phyloP scores from a whole-genome alignment of 2,888 invertebrate species.

The Hydropsyche betteni region DNA sequence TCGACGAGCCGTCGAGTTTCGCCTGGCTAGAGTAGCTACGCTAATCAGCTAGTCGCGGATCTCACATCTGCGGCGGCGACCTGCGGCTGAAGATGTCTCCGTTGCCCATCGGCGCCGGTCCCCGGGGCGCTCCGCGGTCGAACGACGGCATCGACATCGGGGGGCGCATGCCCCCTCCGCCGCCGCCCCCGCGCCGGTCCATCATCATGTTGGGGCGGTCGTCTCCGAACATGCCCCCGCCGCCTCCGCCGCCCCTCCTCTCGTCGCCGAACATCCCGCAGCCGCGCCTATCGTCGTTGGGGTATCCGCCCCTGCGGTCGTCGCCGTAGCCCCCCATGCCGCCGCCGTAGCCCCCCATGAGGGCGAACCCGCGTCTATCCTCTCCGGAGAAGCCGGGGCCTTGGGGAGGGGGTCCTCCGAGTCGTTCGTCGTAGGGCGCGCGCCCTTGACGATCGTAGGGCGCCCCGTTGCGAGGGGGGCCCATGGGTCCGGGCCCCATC shows the following conservation, averaged over 20 bases:
- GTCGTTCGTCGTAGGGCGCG: conserved; percentile 58
- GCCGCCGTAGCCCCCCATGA: conserved; percentile 61
- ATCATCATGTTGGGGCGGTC: conserved; percentile 59
- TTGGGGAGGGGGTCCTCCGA: conserved; percentile 56
- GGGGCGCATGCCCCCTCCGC: conserved; percentile 53
- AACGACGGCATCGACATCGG: conserved; percentile 57
- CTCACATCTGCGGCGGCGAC: conserved; percentile 55
- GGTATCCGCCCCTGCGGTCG: conserved; percentile 18
- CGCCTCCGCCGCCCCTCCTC: conserved; percentile 54
- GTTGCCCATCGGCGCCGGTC: conserved; percentile 59
- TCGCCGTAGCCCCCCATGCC: conserved; percentile 39
- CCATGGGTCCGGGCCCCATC: conserved; percentile 54
- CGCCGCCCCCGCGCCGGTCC: conserved; percentile 58
- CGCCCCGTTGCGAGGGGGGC: conserved; percentile 56
- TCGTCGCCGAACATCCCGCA: conserved; percentile 57
- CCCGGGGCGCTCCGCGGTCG: conserved; percentile 57
- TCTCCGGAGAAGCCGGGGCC: conserved; percentile 54
- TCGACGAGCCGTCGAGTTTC: no score
- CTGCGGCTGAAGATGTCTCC: conserved; percentile 66
- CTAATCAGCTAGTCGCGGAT: conserved; percentile 3
- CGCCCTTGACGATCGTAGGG: conserved; percentile 66
- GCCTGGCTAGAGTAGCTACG: no score
- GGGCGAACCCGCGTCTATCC: conserved; percentile 59
- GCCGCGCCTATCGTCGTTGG: conserved; percentile 52
- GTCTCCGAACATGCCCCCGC: conserved; percentile 58